Conservation (phyloP, 2,888 invertebrate genomes). For the Synergus itoensis region DNA sequence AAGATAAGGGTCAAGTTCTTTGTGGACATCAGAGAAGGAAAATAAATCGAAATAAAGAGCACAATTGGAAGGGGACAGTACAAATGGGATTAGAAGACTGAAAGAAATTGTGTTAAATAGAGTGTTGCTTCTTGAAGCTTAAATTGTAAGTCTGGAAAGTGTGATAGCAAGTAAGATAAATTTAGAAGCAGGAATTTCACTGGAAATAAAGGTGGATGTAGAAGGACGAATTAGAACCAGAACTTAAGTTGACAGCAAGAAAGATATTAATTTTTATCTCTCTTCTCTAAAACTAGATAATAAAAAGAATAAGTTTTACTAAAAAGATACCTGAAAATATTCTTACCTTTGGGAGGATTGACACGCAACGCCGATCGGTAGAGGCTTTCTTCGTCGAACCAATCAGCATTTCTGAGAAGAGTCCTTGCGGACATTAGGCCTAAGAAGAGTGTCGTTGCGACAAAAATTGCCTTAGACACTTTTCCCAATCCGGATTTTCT, state of each 20-base stretch:
- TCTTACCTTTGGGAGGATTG: conserved; percentile 97
- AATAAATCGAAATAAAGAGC: conserved; percentile 17
- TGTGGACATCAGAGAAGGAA: conserved; percentile 14
- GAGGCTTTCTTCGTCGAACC: conserved; percentile 95
- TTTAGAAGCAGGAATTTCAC: not conserved
- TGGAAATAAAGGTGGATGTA: not conserved
- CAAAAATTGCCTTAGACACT: conserved; percentile 68
- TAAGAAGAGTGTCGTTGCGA: conserved; percentile 81
- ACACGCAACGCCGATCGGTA: conserved; percentile 94
- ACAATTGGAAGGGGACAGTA: conserved; percentile 21
- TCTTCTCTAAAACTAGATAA: not conserved
- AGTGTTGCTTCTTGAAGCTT: conserved; percentile 26
- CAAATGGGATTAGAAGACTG: conserved; percentile 27
- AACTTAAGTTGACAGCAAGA: not conserved
- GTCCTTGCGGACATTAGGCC: conserved; percentile 87
- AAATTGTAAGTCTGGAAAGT: not conserved
- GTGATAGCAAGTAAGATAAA: not conserved
- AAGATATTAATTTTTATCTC: not conserved
- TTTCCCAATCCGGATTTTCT: conserved; percentile 75
- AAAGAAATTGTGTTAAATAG: conserved; percentile 29
- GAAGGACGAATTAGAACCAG: not conserved
- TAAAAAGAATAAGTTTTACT: not conserved
- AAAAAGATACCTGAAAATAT: not conserved
- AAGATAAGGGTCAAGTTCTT: conserved; percentile 31
- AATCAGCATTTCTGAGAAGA: conserved; percentile 90